Evolutionary conservation across 2,113 vertebrate species (phyloP), one percentile per base, ranked within the genome.

Genomic region (Nibea coibor): DNA sequence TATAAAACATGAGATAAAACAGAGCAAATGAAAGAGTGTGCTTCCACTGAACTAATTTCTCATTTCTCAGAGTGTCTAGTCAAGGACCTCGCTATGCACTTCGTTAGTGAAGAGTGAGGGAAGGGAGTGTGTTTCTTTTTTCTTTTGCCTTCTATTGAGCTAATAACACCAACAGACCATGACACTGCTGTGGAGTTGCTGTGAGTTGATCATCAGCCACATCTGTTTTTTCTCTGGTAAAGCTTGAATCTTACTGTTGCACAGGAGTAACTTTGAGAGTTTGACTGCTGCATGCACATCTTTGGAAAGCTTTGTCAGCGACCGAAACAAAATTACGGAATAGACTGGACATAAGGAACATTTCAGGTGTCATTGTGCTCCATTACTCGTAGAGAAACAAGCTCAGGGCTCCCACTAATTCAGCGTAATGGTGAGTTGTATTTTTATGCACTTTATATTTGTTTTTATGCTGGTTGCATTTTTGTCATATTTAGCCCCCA

Each of bases 1-100:
- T 70, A 79, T 17, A 79, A 78, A 84, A 86, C 61, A 68, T 0
- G 9, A 89, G 76, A 82, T 79, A 74, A 80, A 80, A 62, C 28
- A 17, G 42, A 82, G 14, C 53, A 61, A 85, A 72, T 54, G 54
- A 67, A 80, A 77, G 54, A 54, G 31, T 19, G 50, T 43, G 59
- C 73, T 81, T 71, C 72, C 39, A 67, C 58, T 74, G 43, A 62
- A 72, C 59, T 67, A 5, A 66, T 78, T 79, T 74, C 56, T 63
- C 66, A 48, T 81, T 83, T 86, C 71, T 73, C 64, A 10, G 24
- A 81, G 77, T 68, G 66, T 72, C 51, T 79, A n/a, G 63, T 88
- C 48, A 50, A 86, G 75, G 54, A 71, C 67, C 80, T 72, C 7
- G 4, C 31, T 19, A 10, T 69, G 57, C 42, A 43, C 59, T 78